phyloP scores from a whole-genome alignment of 2,888 invertebrate species.

The Dromius quadrimaculatus region DNA sequence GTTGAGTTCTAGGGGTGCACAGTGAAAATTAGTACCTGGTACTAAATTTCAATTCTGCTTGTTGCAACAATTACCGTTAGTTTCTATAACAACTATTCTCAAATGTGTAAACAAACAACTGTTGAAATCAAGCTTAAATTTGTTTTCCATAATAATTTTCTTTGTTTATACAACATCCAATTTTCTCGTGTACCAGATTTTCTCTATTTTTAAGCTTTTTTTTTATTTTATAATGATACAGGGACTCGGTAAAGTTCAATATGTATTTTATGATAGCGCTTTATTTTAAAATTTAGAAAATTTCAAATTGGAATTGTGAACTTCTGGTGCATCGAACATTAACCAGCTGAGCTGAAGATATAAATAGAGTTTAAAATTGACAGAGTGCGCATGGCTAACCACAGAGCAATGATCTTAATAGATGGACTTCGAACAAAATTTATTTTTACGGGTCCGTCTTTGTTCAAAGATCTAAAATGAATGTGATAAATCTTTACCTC shows the following conservation, averaged over 20 bases:
- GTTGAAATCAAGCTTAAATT: not conserved
- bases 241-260: not conserved
- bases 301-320: not conserved
- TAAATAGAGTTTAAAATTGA: not conserved
- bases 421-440: no score
- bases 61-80: not conserved
- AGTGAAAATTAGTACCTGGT: not conserved
- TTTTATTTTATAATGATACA: not conserved
- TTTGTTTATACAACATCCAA: not conserved
- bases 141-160: not conserved
- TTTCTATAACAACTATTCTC: not conserved
- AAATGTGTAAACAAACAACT: not conserved
- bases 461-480: no score
- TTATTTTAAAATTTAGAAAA: not conserved
- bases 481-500: no score
- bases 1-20: no score
- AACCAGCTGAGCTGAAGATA: constrained; percentile 1
- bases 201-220: not conserved
- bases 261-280: not conserved
- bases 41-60: not conserved
- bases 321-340: constrained; percentile 2
- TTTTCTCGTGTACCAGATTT: not conserved
- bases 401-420: no score
- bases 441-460: no score
- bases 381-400: not conserved